A percentile compares a stretch with the other conserved stretches of the same genome.
These are phyloP conservation scores for Chlorocebus sabaeus DNA, from an alignment of 2,113 vertebrate genomes.

Conservation along the genomic window DNA sequence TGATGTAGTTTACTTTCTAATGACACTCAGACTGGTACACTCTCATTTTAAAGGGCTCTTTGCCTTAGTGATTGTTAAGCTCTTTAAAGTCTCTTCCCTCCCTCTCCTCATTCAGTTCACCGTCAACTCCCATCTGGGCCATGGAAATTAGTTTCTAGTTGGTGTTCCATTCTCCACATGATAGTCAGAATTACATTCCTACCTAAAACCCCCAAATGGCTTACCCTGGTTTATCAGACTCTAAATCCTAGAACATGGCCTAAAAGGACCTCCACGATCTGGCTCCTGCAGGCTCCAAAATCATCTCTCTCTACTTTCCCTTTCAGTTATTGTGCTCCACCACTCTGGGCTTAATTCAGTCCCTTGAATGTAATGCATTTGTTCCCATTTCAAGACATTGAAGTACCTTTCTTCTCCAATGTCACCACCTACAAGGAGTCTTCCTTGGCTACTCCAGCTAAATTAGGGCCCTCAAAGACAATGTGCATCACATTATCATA, in stretches of 20 bases:
- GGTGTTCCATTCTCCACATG: neutral
- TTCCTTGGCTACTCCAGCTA: neutral
- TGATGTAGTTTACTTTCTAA: neutral
- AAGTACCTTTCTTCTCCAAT: neutral
- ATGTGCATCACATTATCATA: neutral
- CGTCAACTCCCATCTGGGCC: neutral
- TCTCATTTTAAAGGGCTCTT: neutral
- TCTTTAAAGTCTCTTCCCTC: neutral
- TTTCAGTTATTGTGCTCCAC: neutral
- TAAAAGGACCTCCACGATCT: neutral
- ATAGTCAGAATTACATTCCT: neutral
- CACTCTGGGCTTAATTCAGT: neutral
- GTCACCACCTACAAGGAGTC: neutral
- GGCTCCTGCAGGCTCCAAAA: neutral
- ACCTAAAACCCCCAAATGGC: neutral
- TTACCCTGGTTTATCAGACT: neutral
- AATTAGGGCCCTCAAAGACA: neutral
- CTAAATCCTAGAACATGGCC: neutral
- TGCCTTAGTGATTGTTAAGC: neutral
- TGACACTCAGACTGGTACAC: too few species aligned
- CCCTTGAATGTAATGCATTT: neutral
- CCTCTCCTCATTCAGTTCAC: neutral
- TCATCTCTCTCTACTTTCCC: neutral
- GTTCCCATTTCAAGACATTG: neutral
- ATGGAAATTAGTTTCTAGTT: neutral